Base-by-base conservation (phyloP, 2,888 invertebrate genomes). In the Meta bourneti region DNA sequence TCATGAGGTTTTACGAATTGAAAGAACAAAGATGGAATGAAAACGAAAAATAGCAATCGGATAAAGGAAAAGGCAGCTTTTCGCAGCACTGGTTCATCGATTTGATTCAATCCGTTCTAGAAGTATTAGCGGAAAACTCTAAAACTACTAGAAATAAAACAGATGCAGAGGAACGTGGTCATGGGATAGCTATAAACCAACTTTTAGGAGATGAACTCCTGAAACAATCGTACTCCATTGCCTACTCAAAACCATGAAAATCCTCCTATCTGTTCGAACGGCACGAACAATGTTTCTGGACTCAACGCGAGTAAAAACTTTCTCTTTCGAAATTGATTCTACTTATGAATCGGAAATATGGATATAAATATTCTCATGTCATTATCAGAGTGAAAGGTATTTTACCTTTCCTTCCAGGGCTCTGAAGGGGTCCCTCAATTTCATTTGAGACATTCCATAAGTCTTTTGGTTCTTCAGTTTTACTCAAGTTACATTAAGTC, bases 141-240 rank as follows among this genome's bases (percentile, higher is more conserved):
- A 80, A 90, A 90, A 81, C 69, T 52, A 19, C 70, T 61, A 7
- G 75, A 86, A 86, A 81, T 81, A 86, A 85, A 86, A 81, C 54
- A 34, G 77, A 81, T 52, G 70, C 75, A 52, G 52, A 81, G 81
- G 69, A 90, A 90, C 90, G 86, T 85, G 80, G 80, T 75, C 86
- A 72, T 81, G 72, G 48, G 82, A 80, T 81, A 20, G 81, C 90
- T 81, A 86, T 86, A 86, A 81, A 86, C 70, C 81, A 85, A 90
- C 81, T 90, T 86, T 90, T 90, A 90, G 79, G 86, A 90, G 90
- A 90, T 86, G 85, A 86, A 86, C 70, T 90, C 71, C 75, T 48
- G 75, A 86, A 90, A 84, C 71, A 90, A 90, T 86, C 79, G 72
- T 49, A 51, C 74, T 78, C 74, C 85, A 85, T 90, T 75, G 86